Conservation (phyloP, 2,888 invertebrate genomes). For the Yponomeuta plumbellus region DNA sequence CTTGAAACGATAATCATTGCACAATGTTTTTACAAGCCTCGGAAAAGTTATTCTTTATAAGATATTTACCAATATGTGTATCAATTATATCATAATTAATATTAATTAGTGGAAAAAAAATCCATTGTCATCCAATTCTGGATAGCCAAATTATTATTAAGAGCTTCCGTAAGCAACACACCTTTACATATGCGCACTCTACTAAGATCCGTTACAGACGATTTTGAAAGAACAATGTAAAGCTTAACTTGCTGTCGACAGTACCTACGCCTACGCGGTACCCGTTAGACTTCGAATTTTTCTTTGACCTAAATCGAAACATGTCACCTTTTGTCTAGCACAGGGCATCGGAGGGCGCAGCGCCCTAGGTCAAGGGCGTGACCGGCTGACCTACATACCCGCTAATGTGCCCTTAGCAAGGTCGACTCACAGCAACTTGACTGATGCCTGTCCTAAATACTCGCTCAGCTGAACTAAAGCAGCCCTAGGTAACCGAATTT, state of each 20-base stretch:
- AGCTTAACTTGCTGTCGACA: too few relatives aligned
- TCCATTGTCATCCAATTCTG: too few relatives aligned
- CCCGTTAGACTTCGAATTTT: background rate
- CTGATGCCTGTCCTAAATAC: conserved; percentile 23
- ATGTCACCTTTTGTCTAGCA: conserved; percentile 13
- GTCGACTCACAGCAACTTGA: conserved; percentile 28
- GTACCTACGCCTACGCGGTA: background rate
- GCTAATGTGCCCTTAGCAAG: conserved; percentile 44
- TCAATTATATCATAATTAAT: too few relatives aligned
- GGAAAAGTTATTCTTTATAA: too few relatives aligned
- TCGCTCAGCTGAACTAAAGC: conserved; percentile 21
- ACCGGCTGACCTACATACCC: conserved; percentile 64
- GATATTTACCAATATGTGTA: too few relatives aligned
- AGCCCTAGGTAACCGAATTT: background rate
- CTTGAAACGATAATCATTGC: background rate
- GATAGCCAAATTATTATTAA: too few relatives aligned
- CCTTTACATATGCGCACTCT: too few relatives aligned
- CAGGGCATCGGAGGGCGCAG: conserved; percentile 42
- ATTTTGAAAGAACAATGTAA: background rate
- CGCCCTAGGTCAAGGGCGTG: conserved; percentile 66
- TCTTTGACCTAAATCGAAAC: background rate
- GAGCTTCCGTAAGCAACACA: too few relatives aligned
- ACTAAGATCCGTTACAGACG: too few relatives aligned
- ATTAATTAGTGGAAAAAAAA: too few relatives aligned
- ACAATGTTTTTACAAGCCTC: background rate